Conservation (phyloP, 2,797 vertebrate genomes). For the Alosa sapidissima region DNA sequence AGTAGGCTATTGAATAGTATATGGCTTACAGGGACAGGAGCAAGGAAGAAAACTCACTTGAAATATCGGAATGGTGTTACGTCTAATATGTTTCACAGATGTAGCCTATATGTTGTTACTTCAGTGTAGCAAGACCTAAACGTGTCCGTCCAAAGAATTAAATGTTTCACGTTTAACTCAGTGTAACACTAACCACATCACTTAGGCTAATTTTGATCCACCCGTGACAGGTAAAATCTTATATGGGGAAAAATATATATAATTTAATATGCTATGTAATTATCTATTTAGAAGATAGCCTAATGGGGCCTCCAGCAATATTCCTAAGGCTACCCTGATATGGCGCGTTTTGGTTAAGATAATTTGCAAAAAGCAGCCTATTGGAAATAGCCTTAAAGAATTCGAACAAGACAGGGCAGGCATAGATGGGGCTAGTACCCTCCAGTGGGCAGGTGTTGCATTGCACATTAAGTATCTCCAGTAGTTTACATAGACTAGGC, state of each 20-base stretch:
- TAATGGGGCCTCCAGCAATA: neutral
- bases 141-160: too few relatives aligned
- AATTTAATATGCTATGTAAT: too few relatives aligned
- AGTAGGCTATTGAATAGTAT: neutral
- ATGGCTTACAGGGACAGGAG: neutral
- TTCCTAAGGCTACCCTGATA: neutral
- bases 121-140: too few relatives aligned
- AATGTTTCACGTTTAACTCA: neutral
- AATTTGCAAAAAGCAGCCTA: too few relatives aligned
- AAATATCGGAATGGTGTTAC: neutral
- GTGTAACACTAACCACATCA: neutral
- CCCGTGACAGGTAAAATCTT: too few relatives aligned
- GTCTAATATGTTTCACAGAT: too few relatives aligned
- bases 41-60: neutral
- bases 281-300: too few relatives aligned
- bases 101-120: too few relatives aligned
- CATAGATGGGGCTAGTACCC: neutral
- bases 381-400: neutral
- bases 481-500: too few relatives aligned
- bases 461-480: neutral
- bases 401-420: neutral
- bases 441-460: slow-evolving; percentile 20
- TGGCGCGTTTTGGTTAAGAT: neutral
- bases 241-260: too few relatives aligned
- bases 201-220: neutral